Evolutionary conservation across 2,797 vertebrate genomes (phyloP).

Genomic region (Neosilurus hyrtlii): DNA sequence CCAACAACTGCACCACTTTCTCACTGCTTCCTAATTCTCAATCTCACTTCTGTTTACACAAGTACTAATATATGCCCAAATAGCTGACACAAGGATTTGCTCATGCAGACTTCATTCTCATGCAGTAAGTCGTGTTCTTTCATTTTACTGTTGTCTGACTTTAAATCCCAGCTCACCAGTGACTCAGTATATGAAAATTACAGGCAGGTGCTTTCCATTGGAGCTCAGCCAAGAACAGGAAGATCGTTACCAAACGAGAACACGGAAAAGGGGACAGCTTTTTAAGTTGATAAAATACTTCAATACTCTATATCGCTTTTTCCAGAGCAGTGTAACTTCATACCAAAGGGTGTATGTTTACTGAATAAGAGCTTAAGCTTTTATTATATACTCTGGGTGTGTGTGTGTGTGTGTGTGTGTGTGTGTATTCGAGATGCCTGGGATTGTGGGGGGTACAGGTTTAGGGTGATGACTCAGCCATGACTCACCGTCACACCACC

Average conservation of each 20-base stretch:
- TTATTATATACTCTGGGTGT: conserved; percentile 10
- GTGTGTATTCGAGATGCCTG: conserved; percentile 47
- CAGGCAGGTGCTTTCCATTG: conserved; percentile 28
- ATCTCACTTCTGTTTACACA: conserved; percentile 42
- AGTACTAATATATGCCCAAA: conserved; percentile 10
- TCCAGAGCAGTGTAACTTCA: not conserved
- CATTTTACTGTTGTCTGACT: conserved; percentile 1
- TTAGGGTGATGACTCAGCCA: conserved; percentile 53
- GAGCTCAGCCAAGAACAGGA: not conserved
- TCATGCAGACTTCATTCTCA: not conserved
- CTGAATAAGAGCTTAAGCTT: not conserved
- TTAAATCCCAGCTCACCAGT: conserved; percentile 24
- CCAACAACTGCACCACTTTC: not conserved
- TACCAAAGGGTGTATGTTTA: not conserved
- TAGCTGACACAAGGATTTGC: conserved; percentile 9
- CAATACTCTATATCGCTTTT: not conserved
- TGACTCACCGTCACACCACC: conserved; percentile 50
- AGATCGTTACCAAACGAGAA: conserved; percentile 19
- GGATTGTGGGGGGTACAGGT: conserved; percentile 53
- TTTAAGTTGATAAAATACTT: not conserved
- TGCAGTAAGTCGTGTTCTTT: not conserved
- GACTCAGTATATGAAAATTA: conserved; percentile 15
- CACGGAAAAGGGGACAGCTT: not conserved
- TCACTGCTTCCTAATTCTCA: conserved; percentile 18
- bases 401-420: conserved; percentile 6